Evolutionary conservation across 1,140 invertebrate genomes (phyloP).

Genomic region (Drosophila subobscura): DNA sequence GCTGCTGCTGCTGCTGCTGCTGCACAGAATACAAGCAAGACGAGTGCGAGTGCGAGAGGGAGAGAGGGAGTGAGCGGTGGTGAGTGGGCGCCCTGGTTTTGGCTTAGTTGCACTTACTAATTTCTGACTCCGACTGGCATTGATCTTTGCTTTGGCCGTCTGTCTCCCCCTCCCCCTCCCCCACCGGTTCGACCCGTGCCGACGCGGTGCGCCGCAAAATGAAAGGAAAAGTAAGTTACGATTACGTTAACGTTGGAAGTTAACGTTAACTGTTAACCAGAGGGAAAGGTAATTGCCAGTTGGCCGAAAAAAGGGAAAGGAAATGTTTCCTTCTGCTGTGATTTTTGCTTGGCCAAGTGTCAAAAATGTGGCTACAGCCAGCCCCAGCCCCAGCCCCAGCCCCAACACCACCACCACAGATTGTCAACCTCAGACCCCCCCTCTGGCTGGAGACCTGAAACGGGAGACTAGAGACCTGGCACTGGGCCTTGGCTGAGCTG

Average conservation of each 20-base stretch:
- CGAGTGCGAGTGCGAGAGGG: neutral
- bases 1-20: slow-evolving; percentile 6
- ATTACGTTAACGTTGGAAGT: slow-evolving; percentile 52
- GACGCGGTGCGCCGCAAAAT: slow-evolving; percentile 58
- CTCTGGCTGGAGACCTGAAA: no score
- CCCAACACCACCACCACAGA: no score
- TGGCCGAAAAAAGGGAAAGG: slow-evolving; percentile 64
- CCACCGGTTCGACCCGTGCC: neutral
- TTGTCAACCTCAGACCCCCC: no score
- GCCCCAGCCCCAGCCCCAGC: neutral
- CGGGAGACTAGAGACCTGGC: slow-evolving; percentile 15
- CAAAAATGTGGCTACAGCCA: slow-evolving; percentile 54
- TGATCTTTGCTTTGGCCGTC: slow-evolving; percentile 68
- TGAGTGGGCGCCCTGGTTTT: slow-evolving; percentile 73
- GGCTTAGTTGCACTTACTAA: slow-evolving; percentile 80
- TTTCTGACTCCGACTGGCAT: slow-evolving; percentile 77
- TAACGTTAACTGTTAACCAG: slow-evolving; percentile 52
- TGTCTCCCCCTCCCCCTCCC: slow-evolving; percentile 5
- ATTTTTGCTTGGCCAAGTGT: slow-evolving; percentile 78
- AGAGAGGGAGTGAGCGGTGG: slow-evolving; percentile 27
- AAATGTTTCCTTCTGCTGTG: slow-evolving; percentile 62
- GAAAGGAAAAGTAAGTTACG: slow-evolving; percentile 81
- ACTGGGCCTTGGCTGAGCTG: slow-evolving; percentile 63
- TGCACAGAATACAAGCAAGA: slow-evolving; percentile 2
- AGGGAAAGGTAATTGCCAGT: slow-evolving; percentile 81